phyloP scores from a whole-genome alignment of 2,888 invertebrate genomes.

The Napeogenes inachia region DNA sequence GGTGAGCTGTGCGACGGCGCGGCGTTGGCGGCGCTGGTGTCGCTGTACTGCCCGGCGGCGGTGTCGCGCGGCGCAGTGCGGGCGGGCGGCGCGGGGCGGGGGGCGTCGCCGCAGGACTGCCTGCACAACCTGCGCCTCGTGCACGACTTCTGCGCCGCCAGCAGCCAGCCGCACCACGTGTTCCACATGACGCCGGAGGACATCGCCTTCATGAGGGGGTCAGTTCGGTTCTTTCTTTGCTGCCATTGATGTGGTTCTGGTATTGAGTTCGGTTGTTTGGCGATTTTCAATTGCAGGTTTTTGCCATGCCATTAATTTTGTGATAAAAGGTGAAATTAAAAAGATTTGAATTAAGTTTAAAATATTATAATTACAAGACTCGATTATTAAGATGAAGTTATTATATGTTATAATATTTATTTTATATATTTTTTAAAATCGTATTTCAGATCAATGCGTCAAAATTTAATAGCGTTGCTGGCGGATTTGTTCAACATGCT shows the following conservation, averaged over 20 bases:
- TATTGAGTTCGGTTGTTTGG: too few relatives aligned
- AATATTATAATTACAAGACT: too few relatives aligned
- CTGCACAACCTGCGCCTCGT: conserved; percentile 94
- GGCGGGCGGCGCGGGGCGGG: conserved; percentile 71
- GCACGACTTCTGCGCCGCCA: conserved; percentile 89
- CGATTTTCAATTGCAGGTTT: too few relatives aligned
- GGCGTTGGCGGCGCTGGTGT: conserved; percentile 85
- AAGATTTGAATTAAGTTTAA: too few relatives aligned
- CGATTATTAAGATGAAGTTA: neutral
- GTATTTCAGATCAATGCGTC: conserved; percentile 88
- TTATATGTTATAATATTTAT: neutral
- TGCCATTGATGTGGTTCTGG: too few relatives aligned
- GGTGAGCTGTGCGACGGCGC: conserved; percentile 82
- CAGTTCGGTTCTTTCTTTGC: conserved; percentile 44
- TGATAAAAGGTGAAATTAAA: too few relatives aligned
- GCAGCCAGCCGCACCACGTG: conserved; percentile 87
- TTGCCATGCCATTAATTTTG: too few relatives aligned
- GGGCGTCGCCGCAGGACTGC: conserved; percentile 88
- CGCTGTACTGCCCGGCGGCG: conserved; percentile 31
- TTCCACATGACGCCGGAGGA: conserved; percentile 98
- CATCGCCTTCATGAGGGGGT: conserved; percentile 95
- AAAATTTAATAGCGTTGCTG: conserved; percentile 92
- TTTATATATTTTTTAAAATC: conserved; percentile 4
- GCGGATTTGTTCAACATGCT: conserved; percentile 96
- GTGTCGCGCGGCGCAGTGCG: conserved; percentile 74